A percentile compares a stretch with the other conserved stretches of the same genome.
Conservation (phyloP, 2,113 vertebrate species). For the Sinosuthora webbiana region DNA sequence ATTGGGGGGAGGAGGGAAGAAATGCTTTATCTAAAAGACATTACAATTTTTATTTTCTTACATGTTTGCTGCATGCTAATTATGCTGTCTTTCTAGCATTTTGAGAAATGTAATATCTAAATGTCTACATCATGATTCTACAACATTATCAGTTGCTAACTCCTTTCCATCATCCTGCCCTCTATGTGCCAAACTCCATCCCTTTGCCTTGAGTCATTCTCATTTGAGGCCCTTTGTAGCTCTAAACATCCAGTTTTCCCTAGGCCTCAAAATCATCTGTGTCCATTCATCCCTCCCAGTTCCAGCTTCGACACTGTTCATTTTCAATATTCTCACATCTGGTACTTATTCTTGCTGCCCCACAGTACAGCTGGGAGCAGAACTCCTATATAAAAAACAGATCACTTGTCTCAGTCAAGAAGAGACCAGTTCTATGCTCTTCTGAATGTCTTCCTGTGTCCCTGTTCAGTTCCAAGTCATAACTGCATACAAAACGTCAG, state of each 20-base stretch:
- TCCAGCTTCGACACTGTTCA: not conserved
- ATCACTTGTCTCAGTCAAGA: not conserved
- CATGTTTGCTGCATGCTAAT: not conserved
- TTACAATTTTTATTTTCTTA: not conserved
- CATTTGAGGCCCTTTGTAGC: not conserved
- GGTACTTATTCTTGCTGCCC: not conserved
- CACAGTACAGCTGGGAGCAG: not conserved
- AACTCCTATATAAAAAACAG: not conserved
- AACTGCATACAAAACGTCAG: not conserved
- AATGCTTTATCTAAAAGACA: not conserved
- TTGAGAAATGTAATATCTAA: not conserved
- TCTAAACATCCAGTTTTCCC: not conserved
- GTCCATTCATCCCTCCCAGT: not conserved
- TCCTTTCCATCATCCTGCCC: not conserved
- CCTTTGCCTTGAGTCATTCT: not conserved
- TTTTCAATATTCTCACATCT: not conserved
- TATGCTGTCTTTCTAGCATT: not conserved
- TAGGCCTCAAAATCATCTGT: not conserved
- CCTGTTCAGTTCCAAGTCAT: not conserved
- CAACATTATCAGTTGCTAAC: not conserved
- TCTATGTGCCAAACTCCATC: not conserved
- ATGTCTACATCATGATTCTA: not conserved
- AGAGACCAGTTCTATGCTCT: not conserved
- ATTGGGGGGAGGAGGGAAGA: fast-evolving
- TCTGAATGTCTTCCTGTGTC: not conserved